These are phyloP conservation scores for Thaumetopoea pityocampa DNA, from an alignment of 1,140 invertebrate genomes.

Conservation along the genomic window DNA sequence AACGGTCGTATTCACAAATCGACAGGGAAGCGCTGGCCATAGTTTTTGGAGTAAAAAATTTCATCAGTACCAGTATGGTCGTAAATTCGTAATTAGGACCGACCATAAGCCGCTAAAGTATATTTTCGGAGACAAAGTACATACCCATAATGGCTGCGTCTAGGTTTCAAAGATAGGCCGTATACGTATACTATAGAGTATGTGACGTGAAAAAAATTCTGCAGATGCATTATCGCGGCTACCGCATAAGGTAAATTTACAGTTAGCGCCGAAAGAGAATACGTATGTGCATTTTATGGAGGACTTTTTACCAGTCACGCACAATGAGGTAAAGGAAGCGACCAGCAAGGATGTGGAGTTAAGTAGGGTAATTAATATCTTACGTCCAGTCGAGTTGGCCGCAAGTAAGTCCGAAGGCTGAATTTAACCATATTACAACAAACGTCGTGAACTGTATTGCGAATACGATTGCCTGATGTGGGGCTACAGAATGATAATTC, in stretches of 20 bases:
- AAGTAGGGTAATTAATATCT: background rate
- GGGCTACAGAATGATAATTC: too few relatives aligned
- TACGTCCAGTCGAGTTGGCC: too few relatives aligned
- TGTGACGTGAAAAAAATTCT: too few relatives aligned
- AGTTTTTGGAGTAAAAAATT: too few relatives aligned
- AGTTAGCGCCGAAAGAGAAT: slow-evolving; percentile 9
- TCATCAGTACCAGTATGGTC: slow-evolving; percentile 10
- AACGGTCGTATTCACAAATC: too few relatives aligned
- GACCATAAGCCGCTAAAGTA: slow-evolving; percentile 67
- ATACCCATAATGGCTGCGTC: slow-evolving; percentile 17
- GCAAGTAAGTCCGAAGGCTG: too few relatives aligned
- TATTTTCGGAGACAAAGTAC: slow-evolving; percentile 36
- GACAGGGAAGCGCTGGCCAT: too few relatives aligned
- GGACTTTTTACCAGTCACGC: slow-evolving; percentile 23
- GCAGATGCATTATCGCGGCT: slow-evolving; percentile 3
- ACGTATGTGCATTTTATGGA: slow-evolving; percentile 28
- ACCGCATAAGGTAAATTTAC: background rate
- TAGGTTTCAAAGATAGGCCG: slow-evolving; percentile 33
- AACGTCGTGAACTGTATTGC: slow-evolving; percentile 10
- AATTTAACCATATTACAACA: slow-evolving; percentile 2
- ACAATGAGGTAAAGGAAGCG: background rate
- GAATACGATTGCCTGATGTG: slow-evolving; percentile 11
- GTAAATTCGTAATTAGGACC: slow-evolving; percentile 30
- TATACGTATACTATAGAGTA: too few relatives aligned
- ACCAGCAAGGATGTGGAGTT: background rate